Percentiles rank a stretch among this genome's conserved stretches.
phyloP scores from a whole-genome alignment of 2,113 vertebrate genomes.

The Ramphastos sulfuratus region DNA sequence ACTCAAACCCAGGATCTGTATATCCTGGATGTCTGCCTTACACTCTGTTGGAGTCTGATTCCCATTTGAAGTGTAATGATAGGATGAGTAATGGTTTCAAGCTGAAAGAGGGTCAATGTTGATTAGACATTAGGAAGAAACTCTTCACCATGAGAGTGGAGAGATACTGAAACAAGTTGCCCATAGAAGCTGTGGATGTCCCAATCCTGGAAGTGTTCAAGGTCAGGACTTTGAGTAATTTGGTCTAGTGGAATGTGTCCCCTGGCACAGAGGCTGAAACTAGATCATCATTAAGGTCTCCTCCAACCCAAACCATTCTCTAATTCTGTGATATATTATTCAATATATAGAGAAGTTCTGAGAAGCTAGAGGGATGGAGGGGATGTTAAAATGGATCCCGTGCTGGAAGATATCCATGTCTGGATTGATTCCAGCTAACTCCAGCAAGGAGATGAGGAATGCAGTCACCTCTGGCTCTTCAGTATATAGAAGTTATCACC shows the following conservation, averaged over 20 bases:
- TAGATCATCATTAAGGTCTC: background rate
- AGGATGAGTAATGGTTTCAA: background rate
- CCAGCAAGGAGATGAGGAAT: background rate
- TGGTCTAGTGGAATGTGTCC: background rate
- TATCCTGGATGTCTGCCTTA: background rate
- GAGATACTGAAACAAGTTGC: background rate
- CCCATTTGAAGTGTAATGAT: background rate
- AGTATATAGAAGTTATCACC: background rate
- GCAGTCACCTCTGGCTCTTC: background rate
- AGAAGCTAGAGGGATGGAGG: background rate
- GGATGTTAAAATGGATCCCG: background rate
- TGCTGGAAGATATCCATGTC: background rate
- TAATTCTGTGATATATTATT: background rate
- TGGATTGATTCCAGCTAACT: background rate
- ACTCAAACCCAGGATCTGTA: background rate
- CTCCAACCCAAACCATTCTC: background rate
- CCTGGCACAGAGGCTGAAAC: background rate
- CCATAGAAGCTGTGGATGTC: background rate
- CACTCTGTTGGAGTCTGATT: background rate
- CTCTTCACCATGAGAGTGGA: background rate
- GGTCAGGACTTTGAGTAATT: background rate
- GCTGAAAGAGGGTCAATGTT: background rate
- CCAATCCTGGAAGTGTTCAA: background rate
- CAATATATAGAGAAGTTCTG: background rate
- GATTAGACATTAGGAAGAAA: background rate